A percentile compares a stretch with the other conserved stretches of the same genome.
These are phyloP conservation scores for Phycodurus eques DNA, from an alignment of 2,113 vertebrate genomes.

Conservation along the genomic window DNA sequence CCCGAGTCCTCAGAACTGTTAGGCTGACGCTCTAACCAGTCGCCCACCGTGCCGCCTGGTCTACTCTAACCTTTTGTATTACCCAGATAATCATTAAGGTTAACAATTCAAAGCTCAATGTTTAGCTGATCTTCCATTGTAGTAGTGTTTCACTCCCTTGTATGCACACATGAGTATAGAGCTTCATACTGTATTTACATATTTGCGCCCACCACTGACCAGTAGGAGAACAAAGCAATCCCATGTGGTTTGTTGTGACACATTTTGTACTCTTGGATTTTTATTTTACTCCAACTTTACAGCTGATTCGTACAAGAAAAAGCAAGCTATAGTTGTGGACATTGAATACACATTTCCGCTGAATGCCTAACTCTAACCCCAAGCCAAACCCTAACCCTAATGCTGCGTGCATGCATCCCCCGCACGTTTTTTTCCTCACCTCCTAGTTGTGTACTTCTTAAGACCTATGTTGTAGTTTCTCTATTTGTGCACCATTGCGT, in stretches of 20 bases:
- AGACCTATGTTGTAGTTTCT: conserved; percentile 32
- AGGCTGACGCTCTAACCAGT: too few relatives aligned
- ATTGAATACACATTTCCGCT: too few relatives aligned
- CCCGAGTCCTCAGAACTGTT: too few relatives aligned
- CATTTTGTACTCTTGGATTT: background rate
- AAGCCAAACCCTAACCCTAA: too few relatives aligned
- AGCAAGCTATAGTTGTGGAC: background rate
- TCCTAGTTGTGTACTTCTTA: conserved; percentile 5
- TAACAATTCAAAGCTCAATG: too few relatives aligned
- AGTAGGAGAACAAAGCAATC: background rate
- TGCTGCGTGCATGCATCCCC: background rate
- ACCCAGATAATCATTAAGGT: background rate
- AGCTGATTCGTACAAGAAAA: background rate
- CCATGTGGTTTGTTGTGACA: background rate
- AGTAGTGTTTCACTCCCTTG: too few relatives aligned
- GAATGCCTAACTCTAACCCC: too few relatives aligned
- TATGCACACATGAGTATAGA: too few relatives aligned
- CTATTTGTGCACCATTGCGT: conserved; percentile 14
- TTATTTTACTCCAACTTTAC: background rate
- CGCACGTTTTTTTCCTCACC: background rate
- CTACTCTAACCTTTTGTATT: background rate
- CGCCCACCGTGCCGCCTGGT: too few relatives aligned
- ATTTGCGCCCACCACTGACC: background rate
- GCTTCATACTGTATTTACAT: too few relatives aligned
- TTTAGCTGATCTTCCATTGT: too few relatives aligned